These are phyloP conservation scores for Protonibea diacanthus DNA, from an alignment of 2,797 vertebrate genomes.

Conservation along the genomic window DNA sequence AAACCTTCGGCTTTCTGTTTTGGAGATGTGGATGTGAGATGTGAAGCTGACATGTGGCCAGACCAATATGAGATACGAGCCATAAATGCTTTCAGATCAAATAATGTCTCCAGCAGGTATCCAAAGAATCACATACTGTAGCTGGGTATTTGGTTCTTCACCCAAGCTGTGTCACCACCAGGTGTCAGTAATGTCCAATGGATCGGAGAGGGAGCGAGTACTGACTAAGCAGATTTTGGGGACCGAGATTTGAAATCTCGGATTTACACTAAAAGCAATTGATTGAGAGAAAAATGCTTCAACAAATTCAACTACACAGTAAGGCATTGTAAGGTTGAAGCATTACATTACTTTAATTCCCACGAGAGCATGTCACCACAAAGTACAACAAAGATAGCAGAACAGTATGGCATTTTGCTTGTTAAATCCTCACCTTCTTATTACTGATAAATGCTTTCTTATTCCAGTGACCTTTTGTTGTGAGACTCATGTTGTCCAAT, in stretches of 20 bases:
- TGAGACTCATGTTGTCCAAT: too few species aligned
- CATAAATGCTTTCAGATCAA: too few species aligned
- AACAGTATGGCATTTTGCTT: neutral
- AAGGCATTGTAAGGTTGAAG: neutral
- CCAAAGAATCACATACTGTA: too few species aligned
- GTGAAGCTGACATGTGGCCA: too few species aligned
- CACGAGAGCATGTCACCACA: neutral
- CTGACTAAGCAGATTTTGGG: neutral
- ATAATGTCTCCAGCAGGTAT: neutral
- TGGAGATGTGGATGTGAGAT: too few species aligned
- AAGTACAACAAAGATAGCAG: neutral
- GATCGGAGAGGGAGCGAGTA: neutral
- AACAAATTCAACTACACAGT: neutral
- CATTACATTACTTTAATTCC: neutral
- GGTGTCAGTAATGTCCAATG: conserved; percentile 58
- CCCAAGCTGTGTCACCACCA: conserved; percentile 38
- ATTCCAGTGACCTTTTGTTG: too few species aligned
- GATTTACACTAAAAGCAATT: neutral
- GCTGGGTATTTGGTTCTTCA: neutral
- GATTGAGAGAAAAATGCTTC: neutral
- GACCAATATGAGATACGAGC: too few species aligned
- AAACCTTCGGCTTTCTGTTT: too few species aligned
- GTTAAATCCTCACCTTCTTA: neutral
- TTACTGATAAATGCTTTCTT: too few species aligned
- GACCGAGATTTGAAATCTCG: neutral